These are phyloP conservation scores for Pogonomyrmex barbatus DNA, from an alignment of 1,140 invertebrate species.

Conservation along the genomic window DNA sequence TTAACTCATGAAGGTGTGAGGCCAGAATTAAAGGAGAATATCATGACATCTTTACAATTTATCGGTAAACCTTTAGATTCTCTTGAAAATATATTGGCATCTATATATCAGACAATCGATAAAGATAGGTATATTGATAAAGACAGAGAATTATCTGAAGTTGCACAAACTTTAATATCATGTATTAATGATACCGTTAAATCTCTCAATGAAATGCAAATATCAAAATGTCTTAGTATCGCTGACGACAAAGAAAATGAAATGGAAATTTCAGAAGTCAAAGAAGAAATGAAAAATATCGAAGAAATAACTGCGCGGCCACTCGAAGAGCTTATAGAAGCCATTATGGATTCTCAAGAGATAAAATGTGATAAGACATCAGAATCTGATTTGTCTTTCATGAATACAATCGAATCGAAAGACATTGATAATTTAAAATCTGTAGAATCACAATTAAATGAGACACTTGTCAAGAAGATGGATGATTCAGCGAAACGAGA, in stretches of 20 bases:
- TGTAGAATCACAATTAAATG: background rate
- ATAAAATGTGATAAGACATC: conserved; percentile 38
- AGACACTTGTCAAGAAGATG: background rate
- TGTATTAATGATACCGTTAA: conserved; percentile 37
- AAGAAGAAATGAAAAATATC: conserved; percentile 70
- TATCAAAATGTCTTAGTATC: conserved; percentile 19
- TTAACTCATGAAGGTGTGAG: conserved; percentile 50
- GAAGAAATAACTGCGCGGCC: conserved; percentile 75
- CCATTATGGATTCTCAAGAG: conserved; percentile 72
- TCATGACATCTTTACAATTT: conserved; percentile 56
- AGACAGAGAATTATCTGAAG: conserved; percentile 8
- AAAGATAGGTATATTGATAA: background rate
- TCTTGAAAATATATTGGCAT: conserved; percentile 38
- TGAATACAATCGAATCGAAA: background rate
- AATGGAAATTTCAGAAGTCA: conserved; percentile 40
- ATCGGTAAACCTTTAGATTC: conserved; percentile 49
- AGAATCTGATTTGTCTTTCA: conserved; percentile 29
- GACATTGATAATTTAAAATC: background rate
- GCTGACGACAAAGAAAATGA: background rate
- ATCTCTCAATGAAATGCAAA: conserved; percentile 6
- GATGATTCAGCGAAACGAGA: background rate
- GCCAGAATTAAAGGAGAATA: conserved; percentile 64
- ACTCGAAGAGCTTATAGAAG: conserved; percentile 77
- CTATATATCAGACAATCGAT: conserved; percentile 25
- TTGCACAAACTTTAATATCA: background rate